A percentile compares a stretch with the other conserved stretches of the same genome.
phyloP scores from a whole-genome alignment of 2,888 invertebrate genomes.

The Melieria omissa region DNA sequence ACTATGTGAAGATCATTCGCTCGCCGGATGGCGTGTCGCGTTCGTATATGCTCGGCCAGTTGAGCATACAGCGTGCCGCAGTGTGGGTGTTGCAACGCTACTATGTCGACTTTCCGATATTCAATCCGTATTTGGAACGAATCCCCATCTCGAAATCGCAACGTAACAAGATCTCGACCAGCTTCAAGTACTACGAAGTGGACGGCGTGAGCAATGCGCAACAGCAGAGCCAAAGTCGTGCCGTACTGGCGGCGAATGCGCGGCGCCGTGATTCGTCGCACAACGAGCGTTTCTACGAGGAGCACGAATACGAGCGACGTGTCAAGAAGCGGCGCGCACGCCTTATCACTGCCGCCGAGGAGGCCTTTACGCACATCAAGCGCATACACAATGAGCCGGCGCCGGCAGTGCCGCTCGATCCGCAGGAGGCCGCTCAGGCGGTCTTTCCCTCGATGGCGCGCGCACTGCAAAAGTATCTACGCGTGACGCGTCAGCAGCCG shows the following conservation, averaged over 20 bases:
- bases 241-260: slow-evolving; percentile 79
- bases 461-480: slow-evolving; percentile 94
- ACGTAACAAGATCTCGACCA: slow-evolving; percentile 77
- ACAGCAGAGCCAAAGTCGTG: slow-evolving; percentile 78
- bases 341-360: slow-evolving; percentile 93
- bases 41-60: slow-evolving; percentile 87
- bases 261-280: slow-evolving; percentile 90
- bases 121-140: slow-evolving; percentile 95
- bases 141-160: slow-evolving; percentile 87
- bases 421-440: slow-evolving; percentile 96
- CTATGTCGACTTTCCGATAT: slow-evolving; percentile 95
- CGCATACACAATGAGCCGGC: slow-evolving; percentile 79
- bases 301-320: slow-evolving; percentile 94
- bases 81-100: slow-evolving; percentile 95
- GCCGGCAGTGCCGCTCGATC: slow-evolving; percentile 88
- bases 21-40: slow-evolving; percentile 95
- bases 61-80: slow-evolving; percentile 95
- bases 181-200: slow-evolving; percentile 97
- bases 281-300: slow-evolving; percentile 98
- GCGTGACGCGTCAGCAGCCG: slow-evolving; percentile 96
- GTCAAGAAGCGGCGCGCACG: slow-evolving; percentile 91
- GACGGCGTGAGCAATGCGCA: slow-evolving; percentile 81
- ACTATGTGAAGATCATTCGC: slow-evolving; percentile 89
- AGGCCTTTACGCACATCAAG: slow-evolving; percentile 97
- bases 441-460: slow-evolving; percentile 97